phyloP scores from a whole-genome alignment of 2,888 invertebrate species.

The Cactoblastis cactorum region DNA sequence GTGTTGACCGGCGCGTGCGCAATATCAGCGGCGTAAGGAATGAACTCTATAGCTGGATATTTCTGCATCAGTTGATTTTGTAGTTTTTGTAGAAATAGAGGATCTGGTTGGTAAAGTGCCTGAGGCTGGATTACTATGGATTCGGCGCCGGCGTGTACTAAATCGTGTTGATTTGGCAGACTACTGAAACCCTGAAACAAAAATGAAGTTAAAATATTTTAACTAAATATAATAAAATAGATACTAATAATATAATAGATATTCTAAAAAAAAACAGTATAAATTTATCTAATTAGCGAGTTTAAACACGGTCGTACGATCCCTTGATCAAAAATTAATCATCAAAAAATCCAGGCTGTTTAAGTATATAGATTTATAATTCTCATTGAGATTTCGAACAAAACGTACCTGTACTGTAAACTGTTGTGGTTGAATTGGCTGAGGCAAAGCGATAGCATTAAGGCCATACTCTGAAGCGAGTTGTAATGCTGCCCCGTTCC shows the following conservation, averaged over 20 bases:
- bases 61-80: constrained; percentile 61
- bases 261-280: no score
- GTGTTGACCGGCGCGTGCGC: constrained; percentile 30
- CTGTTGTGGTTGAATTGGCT: constrained; percentile 51
- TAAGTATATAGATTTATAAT: no score
- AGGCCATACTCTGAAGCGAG: constrained; percentile 63
- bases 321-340: no score
- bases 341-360: no score
- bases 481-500: constrained; percentile 61
- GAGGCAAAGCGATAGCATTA: constrained; percentile 61
- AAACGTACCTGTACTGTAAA: constrained; percentile 52
- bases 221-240: no score
- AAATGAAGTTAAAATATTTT: no score
- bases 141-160: constrained; percentile 53
- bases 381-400: background rate
- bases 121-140: constrained; percentile 60
- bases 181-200: constrained; percentile 39
- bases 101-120: constrained; percentile 74
- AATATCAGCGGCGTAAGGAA: constrained; percentile 58
- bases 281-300: no score
- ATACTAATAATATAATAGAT: no score
- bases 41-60: constrained; percentile 61
- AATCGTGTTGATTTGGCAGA: constrained; percentile 53
- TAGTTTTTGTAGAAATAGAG: constrained; percentile 65
- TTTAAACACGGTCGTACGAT: no score